Evolutionary conservation across 2,113 vertebrate species (phyloP).

Genomic region (Ictidomys tridecemlineatus): DNA sequence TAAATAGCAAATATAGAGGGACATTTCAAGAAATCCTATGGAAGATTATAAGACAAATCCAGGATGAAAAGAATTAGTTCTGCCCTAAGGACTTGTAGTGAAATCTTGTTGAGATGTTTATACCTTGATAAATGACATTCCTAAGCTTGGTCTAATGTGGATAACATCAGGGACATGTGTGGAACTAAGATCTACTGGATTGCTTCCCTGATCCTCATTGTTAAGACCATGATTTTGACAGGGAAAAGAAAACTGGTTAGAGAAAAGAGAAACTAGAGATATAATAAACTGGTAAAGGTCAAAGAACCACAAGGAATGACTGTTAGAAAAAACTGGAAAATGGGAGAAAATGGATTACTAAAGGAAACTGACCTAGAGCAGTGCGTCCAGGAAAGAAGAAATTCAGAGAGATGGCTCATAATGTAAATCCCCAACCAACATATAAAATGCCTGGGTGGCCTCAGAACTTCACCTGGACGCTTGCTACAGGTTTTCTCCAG

Average conservation of each 20-base stretch:
- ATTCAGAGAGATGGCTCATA: neutral
- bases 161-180: neutral
- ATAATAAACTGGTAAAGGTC: neutral
- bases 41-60: constrained; percentile 11
- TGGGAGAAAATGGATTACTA: neutral
- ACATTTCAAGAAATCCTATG: constrained; percentile 66
- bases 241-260: constrained; percentile 12
- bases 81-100: neutral
- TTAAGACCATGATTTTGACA: constrained; percentile 22
- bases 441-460: neutral
- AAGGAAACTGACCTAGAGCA: neutral
- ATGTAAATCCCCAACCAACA: neutral
- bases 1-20: constrained; percentile 53
- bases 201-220: neutral
- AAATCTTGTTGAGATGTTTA: neutral
- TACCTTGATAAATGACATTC: constrained; percentile 25
- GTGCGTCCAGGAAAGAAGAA: constrained; percentile 19
- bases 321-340: constrained; percentile 1
- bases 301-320: neutral
- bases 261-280: constrained; percentile 28
- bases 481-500: neutral
- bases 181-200: neutral
- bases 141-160: neutral
- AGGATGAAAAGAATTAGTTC: neutral
- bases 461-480: neutral